phyloP scores from a whole-genome alignment of 2,113 vertebrate genomes.

The Todiramphus chloris region DNA sequence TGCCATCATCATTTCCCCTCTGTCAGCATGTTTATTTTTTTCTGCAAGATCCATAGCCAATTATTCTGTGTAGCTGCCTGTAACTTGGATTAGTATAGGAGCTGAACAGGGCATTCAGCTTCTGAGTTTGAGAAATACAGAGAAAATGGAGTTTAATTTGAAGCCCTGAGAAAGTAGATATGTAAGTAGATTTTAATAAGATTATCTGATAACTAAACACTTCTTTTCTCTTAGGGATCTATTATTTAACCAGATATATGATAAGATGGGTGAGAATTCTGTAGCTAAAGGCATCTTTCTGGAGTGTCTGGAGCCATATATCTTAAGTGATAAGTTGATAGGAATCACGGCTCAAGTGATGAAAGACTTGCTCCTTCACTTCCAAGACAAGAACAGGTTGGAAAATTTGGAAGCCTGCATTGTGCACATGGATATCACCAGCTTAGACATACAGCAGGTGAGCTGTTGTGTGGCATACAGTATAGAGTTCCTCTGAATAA shows the following conservation, averaged over 20 bases:
- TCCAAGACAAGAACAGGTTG: conserved; percentile 92
- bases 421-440: conserved; percentile 97
- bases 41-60: background rate
- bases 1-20: background rate
- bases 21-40: background rate
- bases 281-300: conserved; percentile 93
- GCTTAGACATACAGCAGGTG: conserved; percentile 96
- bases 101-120: background rate
- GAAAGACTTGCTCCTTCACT: conserved; percentile 93
- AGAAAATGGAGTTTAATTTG: background rate
- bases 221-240: conserved; percentile 81
- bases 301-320: conserved; percentile 92
- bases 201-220: background rate
- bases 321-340: conserved; percentile 88
- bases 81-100: background rate
- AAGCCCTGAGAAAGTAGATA: background rate
- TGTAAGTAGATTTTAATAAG: background rate
- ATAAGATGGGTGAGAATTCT: conserved; percentile 88
- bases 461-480: background rate
- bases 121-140: background rate
- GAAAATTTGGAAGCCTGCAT: conserved; percentile 94
- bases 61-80: background rate
- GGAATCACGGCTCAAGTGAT: conserved; percentile 92
- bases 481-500: background rate
- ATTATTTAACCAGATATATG: conserved; percentile 92